A percentile compares a stretch with the other conserved stretches of the same genome.
phyloP scores from a whole-genome alignment of 35 echinoderm and acorn worm species.

The Heliocidaris tuberculata region DNA sequence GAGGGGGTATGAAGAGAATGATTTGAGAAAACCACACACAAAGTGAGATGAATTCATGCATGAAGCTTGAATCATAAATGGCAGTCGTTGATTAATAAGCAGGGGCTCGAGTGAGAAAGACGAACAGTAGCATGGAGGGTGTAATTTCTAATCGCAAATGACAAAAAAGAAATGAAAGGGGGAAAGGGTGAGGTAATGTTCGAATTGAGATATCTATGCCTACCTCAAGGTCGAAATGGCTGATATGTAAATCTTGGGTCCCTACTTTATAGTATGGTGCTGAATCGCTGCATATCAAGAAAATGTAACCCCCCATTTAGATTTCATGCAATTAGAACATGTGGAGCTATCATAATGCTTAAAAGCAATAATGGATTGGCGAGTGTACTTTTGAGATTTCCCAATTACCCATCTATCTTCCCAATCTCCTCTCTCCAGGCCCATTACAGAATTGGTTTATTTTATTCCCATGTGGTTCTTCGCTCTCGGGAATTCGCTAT shows the following conservation, averaged over 20 bases:
- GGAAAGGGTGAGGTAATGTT: no score
- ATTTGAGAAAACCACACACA: background rate
- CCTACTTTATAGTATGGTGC: background rate
- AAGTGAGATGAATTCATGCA: slow-evolving; percentile 6
- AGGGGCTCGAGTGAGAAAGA: background rate
- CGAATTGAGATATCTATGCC: background rate
- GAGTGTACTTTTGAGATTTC: background rate
- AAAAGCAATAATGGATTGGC: background rate
- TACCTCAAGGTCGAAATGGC: background rate
- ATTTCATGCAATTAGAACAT: background rate
- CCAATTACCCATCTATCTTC: background rate
- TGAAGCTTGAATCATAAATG: background rate
- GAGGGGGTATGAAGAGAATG: background rate
- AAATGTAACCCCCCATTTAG: background rate
- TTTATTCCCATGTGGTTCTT: no score
- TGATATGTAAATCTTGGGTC: no score
- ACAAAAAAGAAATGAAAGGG: background rate
- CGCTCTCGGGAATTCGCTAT: no score
- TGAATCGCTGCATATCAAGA: no score
- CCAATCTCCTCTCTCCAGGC: background rate
- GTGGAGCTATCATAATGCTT: background rate
- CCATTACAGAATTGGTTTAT: background rate
- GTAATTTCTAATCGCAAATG: background rate
- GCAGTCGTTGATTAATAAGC: background rate
- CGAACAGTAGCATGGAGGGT: background rate